Evolutionary conservation across 1,140 invertebrate species (phyloP), one percentile per base, ranked within the genome.

Genomic region (Plodia interpunctella): DNA sequence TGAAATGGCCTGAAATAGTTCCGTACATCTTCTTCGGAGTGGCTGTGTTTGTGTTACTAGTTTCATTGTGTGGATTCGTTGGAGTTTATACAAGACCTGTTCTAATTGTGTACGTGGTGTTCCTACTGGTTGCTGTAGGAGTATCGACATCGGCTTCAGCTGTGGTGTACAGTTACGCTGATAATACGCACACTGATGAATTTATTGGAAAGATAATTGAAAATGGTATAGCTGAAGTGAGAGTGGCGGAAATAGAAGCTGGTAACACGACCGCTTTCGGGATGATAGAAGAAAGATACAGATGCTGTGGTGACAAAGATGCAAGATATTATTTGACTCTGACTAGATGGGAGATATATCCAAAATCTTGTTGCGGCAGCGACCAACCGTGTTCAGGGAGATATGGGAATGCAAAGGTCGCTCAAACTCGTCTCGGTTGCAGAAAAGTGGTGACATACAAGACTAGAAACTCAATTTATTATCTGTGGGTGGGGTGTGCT

Each of bases 1-100:
- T 63, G 17, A 52, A 63, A 13, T 67, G 65, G 65, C 57, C 65
- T 10, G 60, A 67, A 58, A 20, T 60, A 0, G 13, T 67, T 0
- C 65, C 65, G 11, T 60, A 52, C 49, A 21, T 67, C 5, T 50
- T 63, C 28, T 13, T 62, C n/a, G 21, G 32, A 0, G 25, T 57
- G 15, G 55, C 58, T 4, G 21, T 59, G 13, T 28, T 63, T 5
- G 58, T 63, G 0, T 17, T 60, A 1, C 49, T 51, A 11, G 58
- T 63, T 8, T 25, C 44, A 8, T 32, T 51, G 18, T 67, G 61
- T 35, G 65, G 65, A n/a, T 54, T 53, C 10, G 62, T 54, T 56
- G 50, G 60, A 21, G 55, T 18, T 6, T 51, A 53, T 8, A 30
- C 21, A 5, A 52, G 49, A 17, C 60, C 32, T 10, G 32, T 55